A percentile compares a stretch with the other conserved stretches of the same genome.
phyloP scores from a whole-genome alignment of 2,888 invertebrate genomes.

The Pterostichus madidus region DNA sequence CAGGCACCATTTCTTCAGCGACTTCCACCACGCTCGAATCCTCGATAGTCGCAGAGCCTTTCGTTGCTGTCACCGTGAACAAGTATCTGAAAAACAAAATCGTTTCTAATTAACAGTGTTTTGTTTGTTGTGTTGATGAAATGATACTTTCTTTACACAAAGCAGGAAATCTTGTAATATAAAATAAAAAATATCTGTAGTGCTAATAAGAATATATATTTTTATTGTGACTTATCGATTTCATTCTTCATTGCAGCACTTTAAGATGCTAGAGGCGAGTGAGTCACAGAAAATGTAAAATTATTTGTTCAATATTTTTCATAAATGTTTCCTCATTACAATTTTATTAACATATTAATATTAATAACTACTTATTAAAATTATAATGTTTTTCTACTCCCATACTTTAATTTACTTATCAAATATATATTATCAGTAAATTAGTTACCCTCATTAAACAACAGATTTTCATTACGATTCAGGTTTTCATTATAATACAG shows the following conservation, averaged over 20 bases:
- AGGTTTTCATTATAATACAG: too few relatives aligned
- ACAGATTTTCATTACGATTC: too few relatives aligned
- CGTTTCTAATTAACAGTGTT: neutral
- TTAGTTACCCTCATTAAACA: too few relatives aligned
- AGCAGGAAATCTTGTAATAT: neutral
- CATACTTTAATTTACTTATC: too few relatives aligned
- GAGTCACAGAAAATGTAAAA: too few relatives aligned
- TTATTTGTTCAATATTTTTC: too few relatives aligned
- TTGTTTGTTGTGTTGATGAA: conserved; percentile 10
- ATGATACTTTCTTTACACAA: neutral
- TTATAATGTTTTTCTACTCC: too few relatives aligned
- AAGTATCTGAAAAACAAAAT: conserved; percentile 40
- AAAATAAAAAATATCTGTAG: too few relatives aligned
- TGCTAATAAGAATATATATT: too few relatives aligned
- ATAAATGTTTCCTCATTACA: neutral
- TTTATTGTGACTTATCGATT: neutral
- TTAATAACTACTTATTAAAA: too few relatives aligned
- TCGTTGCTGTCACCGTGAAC: conserved; percentile 43
- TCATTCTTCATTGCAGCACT: neutral
- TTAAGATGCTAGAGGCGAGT: neutral
- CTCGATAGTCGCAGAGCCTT: conserved; percentile 7
- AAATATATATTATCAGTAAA: too few relatives aligned
- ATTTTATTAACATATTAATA: too few relatives aligned
- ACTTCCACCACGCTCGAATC: conserved; percentile 29
- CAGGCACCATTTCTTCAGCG: conserved; percentile 46